Base-by-base conservation (phyloP, 2,888 invertebrate species). In the Athalia cordata region DNA sequence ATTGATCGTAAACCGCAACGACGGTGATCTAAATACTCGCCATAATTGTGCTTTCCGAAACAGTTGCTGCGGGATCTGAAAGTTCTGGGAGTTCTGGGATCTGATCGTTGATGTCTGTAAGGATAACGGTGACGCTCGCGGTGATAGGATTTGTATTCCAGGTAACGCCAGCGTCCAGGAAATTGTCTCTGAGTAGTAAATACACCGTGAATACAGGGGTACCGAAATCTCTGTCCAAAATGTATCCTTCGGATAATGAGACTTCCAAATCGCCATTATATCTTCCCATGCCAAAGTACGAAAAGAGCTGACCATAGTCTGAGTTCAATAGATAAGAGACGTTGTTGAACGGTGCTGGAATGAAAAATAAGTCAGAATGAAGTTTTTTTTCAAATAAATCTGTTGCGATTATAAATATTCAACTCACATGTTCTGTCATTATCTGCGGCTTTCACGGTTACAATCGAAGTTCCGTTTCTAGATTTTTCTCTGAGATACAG, bases 61-160 rank as follows among this genome's bases (percentile, higher is more conserved):
- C 81, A 66, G 78, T 84, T 0, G 81, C 83, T 5, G 79, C 79
- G 72, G 85, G 87, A 15, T 83, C 79, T 4, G 78, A 77, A 2
- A 77, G 78, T 50, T 80, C 79, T 0, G 92, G 93, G 83, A 93
- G 84, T 81, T 91, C 88, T 0, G 94, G 94, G 0, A 91, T 91
- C 80, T 94, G 92, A 86, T 94, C 93, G 83, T 94, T 94, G 3
- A 93, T 92, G 83, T 94, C 94, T 47, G 90, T 81, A 6, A 94
- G 87, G 0, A 91, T 89, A 2, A 94, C 91, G 15, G 86, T 86
- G 49, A 94, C 87, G 66, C 88, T 87, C 0, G 89, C 89, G 29
- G 81, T 81, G 50, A 82, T 85, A 66, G 80, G 78, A 78, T 87
- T 87, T 72, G 80, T 79, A 68, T 83, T 79, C 79, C 81, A 77